A percentile compares a stretch with the other conserved stretches of the same genome.
Conservation (phyloP, 2,888 invertebrate genomes). For the Norana najaformis region DNA sequence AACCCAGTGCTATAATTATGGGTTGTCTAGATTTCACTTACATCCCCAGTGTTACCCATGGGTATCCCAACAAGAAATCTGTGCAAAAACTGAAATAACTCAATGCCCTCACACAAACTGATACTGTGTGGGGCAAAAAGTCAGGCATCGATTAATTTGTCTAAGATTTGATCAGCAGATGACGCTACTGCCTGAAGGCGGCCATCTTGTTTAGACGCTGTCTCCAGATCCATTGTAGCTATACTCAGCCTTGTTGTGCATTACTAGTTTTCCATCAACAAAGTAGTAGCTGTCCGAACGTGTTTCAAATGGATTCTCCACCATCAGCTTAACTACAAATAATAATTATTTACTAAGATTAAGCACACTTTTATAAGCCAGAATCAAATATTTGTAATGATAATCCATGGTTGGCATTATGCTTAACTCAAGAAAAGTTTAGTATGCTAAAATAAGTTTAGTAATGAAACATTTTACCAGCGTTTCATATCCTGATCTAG, state of each 20-base stretch:
- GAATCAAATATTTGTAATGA: neutral
- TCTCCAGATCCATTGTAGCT: slow-evolving; percentile 70
- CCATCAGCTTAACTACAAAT: slow-evolving; percentile 85
- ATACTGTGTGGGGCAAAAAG: neutral
- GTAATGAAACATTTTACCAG: neutral
- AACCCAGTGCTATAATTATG: neutral
- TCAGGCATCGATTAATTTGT: neutral
- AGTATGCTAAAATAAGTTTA: neutral
- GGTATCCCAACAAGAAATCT: neutral
- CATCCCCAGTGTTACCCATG: neutral
- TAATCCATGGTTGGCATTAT: neutral
- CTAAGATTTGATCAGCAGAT: neutral
- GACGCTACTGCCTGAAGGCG: neutral
- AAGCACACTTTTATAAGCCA: neutral
- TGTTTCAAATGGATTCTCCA: slow-evolving; percentile 91
- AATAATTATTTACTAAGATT: neutral
- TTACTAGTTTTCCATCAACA: slow-evolving; percentile 91
- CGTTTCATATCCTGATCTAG: neutral
- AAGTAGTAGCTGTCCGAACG: slow-evolving; percentile 98
- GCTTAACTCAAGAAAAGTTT: neutral
- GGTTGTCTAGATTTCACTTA: neutral
- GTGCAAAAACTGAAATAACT: neutral
- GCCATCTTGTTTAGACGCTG: neutral
- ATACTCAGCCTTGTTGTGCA: slow-evolving; percentile 99
- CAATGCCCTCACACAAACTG: neutral